Evolutionary conservation across 2,888 invertebrate species (phyloP).

Genomic region (Mallateleia sp.): DNA sequence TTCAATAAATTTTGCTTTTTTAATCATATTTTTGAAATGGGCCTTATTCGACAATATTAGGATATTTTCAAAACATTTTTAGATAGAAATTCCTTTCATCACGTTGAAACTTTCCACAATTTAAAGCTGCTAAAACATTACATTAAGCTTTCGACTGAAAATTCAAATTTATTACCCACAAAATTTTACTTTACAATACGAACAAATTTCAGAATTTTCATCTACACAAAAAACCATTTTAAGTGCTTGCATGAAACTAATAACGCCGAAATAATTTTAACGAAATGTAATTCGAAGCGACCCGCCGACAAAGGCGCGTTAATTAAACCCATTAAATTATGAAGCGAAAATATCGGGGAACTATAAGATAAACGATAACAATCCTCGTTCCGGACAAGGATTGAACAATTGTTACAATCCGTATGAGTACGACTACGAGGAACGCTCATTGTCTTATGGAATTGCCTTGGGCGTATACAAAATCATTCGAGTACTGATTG

Average conservation of each 20-base stretch:
- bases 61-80: too few species aligned
- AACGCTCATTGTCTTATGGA: slow-evolving; percentile 33
- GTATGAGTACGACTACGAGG: slow-evolving; percentile 7
- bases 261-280: slow-evolving; percentile 11
- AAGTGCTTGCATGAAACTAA: slow-evolving; percentile 10
- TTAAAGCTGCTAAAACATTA: too few species aligned
- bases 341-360: slow-evolving; percentile 37
- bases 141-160: too few species aligned
- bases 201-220: too few species aligned
- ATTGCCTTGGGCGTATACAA: slow-evolving; percentile 41
- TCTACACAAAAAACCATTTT: slow-evolving; percentile 5
- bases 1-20: too few species aligned
- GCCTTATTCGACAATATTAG: too few species aligned
- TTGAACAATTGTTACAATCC: slow-evolving; percentile 39
- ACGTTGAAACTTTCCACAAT: too few species aligned
- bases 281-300: slow-evolving; percentile 16
- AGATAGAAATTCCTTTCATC: too few species aligned
- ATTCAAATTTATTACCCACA: too few species aligned
- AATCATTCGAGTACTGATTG: slow-evolving; percentile 55
- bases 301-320: slow-evolving; percentile 21
- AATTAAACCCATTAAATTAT: slow-evolving; percentile 33
- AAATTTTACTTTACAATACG: too few species aligned
- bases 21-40: too few species aligned
- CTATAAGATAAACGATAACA: slow-evolving; percentile 42
- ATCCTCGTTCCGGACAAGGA: slow-evolving; percentile 7